phyloP scores from a whole-genome alignment of 2,797 vertebrate genomes.

The Propithecus perrieri region DNA sequence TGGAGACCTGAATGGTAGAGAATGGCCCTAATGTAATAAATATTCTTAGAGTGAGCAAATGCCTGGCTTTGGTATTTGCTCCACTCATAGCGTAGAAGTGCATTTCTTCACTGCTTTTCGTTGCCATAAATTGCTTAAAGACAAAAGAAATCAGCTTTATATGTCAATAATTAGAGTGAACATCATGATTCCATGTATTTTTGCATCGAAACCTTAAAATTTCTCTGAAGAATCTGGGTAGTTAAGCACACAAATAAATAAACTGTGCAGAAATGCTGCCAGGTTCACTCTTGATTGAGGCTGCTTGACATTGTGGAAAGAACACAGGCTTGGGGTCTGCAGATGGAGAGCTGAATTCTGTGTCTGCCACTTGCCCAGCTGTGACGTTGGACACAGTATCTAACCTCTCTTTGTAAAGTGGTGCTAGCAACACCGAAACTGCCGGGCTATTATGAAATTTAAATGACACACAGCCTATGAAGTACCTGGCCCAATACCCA shows the following conservation, averaged over 20 bases:
- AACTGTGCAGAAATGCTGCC: background rate
- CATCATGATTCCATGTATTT: background rate
- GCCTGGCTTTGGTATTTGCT: background rate
- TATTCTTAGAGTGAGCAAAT: background rate
- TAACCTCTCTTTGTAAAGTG: background rate
- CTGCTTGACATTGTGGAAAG: background rate
- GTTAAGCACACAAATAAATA: background rate
- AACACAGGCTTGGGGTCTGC: background rate
- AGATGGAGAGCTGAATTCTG: background rate
- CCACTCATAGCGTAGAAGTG: background rate
- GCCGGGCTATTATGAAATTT: background rate
- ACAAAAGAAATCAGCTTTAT: background rate
- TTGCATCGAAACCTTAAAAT: background rate
- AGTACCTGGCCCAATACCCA: background rate
- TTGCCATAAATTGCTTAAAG: background rate
- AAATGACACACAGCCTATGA: background rate
- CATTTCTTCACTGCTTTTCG: background rate
- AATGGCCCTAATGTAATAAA: background rate
- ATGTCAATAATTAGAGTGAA: background rate
- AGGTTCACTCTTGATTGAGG: background rate
- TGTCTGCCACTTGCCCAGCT: background rate
- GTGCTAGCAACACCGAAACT: background rate
- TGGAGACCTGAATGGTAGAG: background rate
- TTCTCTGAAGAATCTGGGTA: background rate
- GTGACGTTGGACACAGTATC: background rate